A percentile compares a stretch with the other conserved stretches of the same genome.
phyloP scores from a whole-genome alignment of 1,140 invertebrate species.

The Cotesia vestalis region DNA sequence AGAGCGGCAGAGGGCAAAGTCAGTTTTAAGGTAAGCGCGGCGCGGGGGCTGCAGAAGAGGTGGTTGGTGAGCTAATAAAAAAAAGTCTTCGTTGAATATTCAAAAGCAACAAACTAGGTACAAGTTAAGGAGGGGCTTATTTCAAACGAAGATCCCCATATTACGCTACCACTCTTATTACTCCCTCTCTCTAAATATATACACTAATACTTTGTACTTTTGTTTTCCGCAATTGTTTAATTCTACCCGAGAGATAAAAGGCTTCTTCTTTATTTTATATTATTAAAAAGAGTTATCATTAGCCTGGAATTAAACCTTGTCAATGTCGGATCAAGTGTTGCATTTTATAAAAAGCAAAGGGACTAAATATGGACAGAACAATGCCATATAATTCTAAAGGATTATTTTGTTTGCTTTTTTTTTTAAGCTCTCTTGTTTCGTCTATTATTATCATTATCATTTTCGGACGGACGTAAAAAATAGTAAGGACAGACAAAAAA shows the following conservation, averaged over 20 bases:
- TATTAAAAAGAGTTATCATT: neutral
- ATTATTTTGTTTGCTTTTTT: neutral
- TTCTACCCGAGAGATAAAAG: neutral
- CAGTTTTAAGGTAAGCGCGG: too few species aligned
- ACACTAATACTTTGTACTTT: slow-evolving; percentile 54
- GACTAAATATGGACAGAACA: neutral
- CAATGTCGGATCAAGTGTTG: slow-evolving; percentile 9
- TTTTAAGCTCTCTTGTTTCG: too few species aligned
- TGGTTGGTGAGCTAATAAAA: slow-evolving; percentile 62
- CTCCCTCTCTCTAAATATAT: neutral
- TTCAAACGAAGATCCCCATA: slow-evolving; percentile 67
- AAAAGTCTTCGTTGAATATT: slow-evolving; percentile 63
- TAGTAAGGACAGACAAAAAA: slow-evolving; percentile 47
- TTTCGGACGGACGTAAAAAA: slow-evolving; percentile 17
- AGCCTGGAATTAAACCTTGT: slow-evolving; percentile 1
- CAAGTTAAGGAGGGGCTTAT: slow-evolving; percentile 60
- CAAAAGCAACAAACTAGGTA: slow-evolving; percentile 67
- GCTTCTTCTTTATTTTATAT: neutral
- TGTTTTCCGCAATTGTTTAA: slow-evolving; percentile 50
- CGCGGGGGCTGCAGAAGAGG: slow-evolving; percentile 40
- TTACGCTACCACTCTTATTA: slow-evolving; percentile 53
- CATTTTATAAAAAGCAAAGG: slow-evolving; percentile 1
- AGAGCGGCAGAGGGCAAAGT: slow-evolving; percentile 1
- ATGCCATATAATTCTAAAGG: slow-evolving; percentile 2
- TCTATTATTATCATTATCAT: neutral